A percentile compares a stretch with the other conserved stretches of the same genome.
These are phyloP conservation scores for Protosalanx chinensis DNA, from an alignment of 2,797 vertebrate species.

Conservation along the genomic window DNA sequence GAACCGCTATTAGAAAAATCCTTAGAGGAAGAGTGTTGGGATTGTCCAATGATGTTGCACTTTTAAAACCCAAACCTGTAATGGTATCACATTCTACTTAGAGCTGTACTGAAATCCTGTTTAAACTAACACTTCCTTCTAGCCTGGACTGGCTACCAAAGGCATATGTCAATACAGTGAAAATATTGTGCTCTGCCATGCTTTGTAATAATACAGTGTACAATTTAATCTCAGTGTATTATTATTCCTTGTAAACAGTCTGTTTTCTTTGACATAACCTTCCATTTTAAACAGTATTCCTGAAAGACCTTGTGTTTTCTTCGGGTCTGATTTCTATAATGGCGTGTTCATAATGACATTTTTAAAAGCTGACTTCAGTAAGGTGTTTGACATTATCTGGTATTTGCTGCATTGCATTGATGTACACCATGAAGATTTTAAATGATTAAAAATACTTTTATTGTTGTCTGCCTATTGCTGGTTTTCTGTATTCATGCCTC, in stretches of 20 bases:
- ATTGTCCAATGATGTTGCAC: not conserved
- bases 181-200: too few relatives aligned
- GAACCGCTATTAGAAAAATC: constrained; percentile 16
- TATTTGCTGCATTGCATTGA: too few relatives aligned
- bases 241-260: not conserved
- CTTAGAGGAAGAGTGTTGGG: constrained; percentile 1
- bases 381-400: too few relatives aligned
- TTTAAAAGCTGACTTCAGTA: not conserved
- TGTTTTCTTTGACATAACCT: not conserved
- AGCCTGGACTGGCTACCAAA: too few relatives aligned
- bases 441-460: too few relatives aligned
- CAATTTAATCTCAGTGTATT: too few relatives aligned
- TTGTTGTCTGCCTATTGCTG: too few relatives aligned
- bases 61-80: not conserved
- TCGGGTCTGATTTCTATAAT: not conserved
- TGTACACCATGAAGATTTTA: too few relatives aligned
- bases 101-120: not conserved
- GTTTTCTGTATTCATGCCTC: too few relatives aligned
- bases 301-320: not conserved
- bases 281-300: not conserved
- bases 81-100: not conserved
- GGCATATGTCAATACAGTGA: too few relatives aligned
- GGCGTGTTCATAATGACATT: not conserved
- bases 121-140: too few relatives aligned
- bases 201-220: too few relatives aligned